A percentile compares a stretch with the other conserved stretches of the same genome.
Conservation (phyloP, 2,797 vertebrate species). For the Channa striata region DNA sequence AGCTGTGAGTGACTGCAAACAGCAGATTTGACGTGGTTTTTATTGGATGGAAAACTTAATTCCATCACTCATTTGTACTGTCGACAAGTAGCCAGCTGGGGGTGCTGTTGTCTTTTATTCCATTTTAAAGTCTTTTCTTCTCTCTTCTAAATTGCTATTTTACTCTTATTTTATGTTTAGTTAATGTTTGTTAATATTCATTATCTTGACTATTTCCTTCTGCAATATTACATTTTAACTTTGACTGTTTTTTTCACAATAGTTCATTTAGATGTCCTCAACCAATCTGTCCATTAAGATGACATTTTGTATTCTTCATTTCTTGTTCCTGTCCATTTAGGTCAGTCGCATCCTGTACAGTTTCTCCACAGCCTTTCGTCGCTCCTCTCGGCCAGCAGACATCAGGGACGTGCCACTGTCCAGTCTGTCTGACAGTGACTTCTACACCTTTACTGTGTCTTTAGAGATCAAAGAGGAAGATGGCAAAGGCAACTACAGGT, state of each 20-base stretch:
- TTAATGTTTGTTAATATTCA: neutral
- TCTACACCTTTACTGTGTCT: constrained; percentile 93
- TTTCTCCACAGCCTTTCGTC: constrained; percentile 95
- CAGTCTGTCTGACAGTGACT: constrained; percentile 88
- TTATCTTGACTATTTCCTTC: neutral
- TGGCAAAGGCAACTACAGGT: constrained; percentile 98
- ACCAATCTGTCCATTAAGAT: too few species aligned
- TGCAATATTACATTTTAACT: too few species aligned
- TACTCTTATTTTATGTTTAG: neutral
- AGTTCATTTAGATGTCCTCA: too few species aligned
- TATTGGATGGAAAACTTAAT: too few species aligned
- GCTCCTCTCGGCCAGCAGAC: constrained; percentile 89
- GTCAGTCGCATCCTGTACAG: constrained; percentile 97
- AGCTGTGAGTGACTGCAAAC: constrained; percentile 89
- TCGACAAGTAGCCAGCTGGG: constrained; percentile 40
- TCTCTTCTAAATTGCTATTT: neutral
- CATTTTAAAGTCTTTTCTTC: neutral
- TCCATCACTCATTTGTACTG: neutral
- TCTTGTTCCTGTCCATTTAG: constrained; percentile 74
- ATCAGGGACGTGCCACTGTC: constrained; percentile 85
- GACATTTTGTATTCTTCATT: neutral
- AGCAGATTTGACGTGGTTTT: neutral
- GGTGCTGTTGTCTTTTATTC: constrained; percentile 46
- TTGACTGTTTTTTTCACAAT: too few species aligned
- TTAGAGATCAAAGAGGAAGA: constrained; percentile 98